Base-by-base conservation (phyloP, 2,888 invertebrate species). In the Lasioglossum villosulum region DNA sequence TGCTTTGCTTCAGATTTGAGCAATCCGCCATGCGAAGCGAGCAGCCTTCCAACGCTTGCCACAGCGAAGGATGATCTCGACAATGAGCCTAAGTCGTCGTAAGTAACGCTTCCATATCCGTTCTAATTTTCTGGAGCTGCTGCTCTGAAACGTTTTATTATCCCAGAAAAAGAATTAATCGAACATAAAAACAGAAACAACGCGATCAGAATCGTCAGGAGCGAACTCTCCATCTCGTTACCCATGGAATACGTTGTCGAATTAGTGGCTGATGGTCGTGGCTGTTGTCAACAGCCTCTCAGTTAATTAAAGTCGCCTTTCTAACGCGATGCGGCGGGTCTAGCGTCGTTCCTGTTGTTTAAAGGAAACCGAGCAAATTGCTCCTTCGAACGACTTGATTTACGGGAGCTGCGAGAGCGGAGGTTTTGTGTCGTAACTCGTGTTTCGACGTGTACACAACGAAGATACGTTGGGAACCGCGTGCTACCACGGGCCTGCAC, bases 21-120 rank as follows among this genome's bases (percentile, higher is more conserved):
- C 78, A 92, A 87, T 77, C 93, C 93, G 27, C 94, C 93, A 10
- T 93, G 89, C 85, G 93, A 93, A 86, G 94, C 94, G 5, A 93
- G 89, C 83, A 94, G 94, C 77, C 92, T 94, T 83, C 94, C 94
- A 19, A 92, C 90, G 56, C 89, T 94, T 23, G 88, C 89, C 19
- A 86, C 89, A 76, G 88, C 91, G 59, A 5, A 59, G 59, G 92
- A 93, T 72, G 89, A 91, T 37, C 86, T 92, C 87, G 91, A 92
- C 80, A 84, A 72, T 59, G 90, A 89, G 56, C 71, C 90, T 71
- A 84, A 84, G 70, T 88, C 68, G 48, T 76, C 75, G 93, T 93
- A 78, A 93, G 93, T 93, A 88, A 52, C 30, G 59, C 16, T 19
- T 19, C 34, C 19, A 66, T 66, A 16, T 16, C 59, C 0, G 59